These are phyloP conservation scores for Zaprionus nigranus DNA, from an alignment of 1,140 invertebrate species.

Conservation along the genomic window DNA sequence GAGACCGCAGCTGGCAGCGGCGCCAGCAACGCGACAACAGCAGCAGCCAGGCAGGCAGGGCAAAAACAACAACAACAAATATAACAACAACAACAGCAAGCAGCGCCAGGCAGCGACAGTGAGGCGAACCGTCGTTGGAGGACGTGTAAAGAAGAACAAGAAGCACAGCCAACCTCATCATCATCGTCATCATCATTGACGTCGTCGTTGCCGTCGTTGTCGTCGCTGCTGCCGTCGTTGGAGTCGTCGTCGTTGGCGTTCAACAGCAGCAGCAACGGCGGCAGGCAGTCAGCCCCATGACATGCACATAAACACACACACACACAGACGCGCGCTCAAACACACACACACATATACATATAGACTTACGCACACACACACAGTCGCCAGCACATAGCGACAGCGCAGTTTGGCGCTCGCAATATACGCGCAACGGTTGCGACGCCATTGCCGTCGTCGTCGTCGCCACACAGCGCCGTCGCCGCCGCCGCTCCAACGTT, in stretches of 20 bases:
- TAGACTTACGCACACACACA: slow-evolving; percentile 37
- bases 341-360: slow-evolving; percentile 23
- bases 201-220: background rate
- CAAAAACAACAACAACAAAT: slow-evolving; percentile 27
- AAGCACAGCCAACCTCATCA: slow-evolving; percentile 68
- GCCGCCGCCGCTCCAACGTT: slow-evolving; percentile 58
- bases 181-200: slow-evolving; percentile 27
- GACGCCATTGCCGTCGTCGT: slow-evolving; percentile 38
- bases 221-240: slow-evolving; percentile 16
- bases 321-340: slow-evolving; percentile 5
- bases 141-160: slow-evolving; percentile 77
- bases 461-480: slow-evolving; percentile 20
- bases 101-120: slow-evolving; percentile 48
- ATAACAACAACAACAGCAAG: slow-evolving; percentile 18
- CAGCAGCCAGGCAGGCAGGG: slow-evolving; percentile 50
- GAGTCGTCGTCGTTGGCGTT: slow-evolving; percentile 34
- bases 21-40: slow-evolving; percentile 55
- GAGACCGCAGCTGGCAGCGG: slow-evolving; percentile 57
- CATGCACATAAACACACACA: slow-evolving; percentile 37
- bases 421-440: slow-evolving; percentile 57
- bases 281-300: slow-evolving; percentile 53
- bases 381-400: slow-evolving; percentile 29
- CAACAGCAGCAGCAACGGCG: slow-evolving; percentile 47
- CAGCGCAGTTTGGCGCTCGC: slow-evolving; percentile 61
- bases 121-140: slow-evolving; percentile 69